Percentiles rank a stretch among this genome's conserved stretches.
Conservation (phyloP, 2,888 invertebrate genomes). For the Pseudolycoriella hygida region DNA sequence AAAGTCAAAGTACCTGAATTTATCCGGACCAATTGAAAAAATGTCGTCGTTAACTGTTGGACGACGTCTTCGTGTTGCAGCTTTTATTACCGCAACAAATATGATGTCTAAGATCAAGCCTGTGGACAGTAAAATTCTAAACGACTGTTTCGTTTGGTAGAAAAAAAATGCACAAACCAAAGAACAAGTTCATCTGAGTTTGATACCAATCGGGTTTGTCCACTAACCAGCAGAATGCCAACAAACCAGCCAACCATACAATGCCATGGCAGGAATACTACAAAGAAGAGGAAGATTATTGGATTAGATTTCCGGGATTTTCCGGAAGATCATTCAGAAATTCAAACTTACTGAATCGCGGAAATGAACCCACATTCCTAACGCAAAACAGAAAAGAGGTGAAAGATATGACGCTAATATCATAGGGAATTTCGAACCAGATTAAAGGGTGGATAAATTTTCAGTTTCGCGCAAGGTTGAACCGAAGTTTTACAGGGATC, state of each 20-base stretch:
- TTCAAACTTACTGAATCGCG: no score
- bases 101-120: conserved; percentile 67
- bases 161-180: conserved; percentile 29
- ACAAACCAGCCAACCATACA: conserved; percentile 62
- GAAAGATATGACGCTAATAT: no score
- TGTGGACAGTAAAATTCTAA: conserved; percentile 30
- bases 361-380: no score
- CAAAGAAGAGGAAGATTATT: conserved; percentile 14
- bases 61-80: conserved; percentile 55
- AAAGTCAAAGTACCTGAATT: conserved; percentile 48
- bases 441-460: no score
- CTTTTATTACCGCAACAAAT: conserved; percentile 58
- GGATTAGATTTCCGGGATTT: neutral
- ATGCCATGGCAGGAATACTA: conserved; percentile 79
- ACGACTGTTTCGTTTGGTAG: conserved; percentile 2
- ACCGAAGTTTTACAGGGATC: no score
- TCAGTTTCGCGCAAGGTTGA: no score
- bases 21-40: conserved; percentile 62
- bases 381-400: no score
- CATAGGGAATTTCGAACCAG: no score
- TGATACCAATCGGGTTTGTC: conserved; percentile 51
- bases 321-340: no score
- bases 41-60: conserved; percentile 53
- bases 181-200: conserved; percentile 68
- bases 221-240: conserved; percentile 60